Evolutionary conservation across 2,797 vertebrate genomes (phyloP), one percentile per base, ranked within the genome.

Genomic region (Semotilus atromaculatus): DNA sequence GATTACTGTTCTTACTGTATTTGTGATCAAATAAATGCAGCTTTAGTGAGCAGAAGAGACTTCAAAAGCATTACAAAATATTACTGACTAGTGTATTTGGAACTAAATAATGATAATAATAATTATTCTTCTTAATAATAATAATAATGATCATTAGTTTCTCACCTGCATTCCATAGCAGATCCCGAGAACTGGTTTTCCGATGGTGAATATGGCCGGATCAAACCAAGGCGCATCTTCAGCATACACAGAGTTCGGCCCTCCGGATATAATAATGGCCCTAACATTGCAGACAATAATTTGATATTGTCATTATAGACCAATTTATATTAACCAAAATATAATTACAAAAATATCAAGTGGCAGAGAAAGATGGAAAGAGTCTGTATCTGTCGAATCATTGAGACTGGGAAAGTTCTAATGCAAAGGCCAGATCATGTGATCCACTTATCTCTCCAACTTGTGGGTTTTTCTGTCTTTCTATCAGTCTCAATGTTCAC

Each of bases 141-240:
- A 7, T 7, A 21, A 13, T 13, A 29, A 16, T 45, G 14, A 45
- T 5, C 1, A 14, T 78, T 1, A 10, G 7, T 26, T 19, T 68
- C 90, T 66, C 90, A 99, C 98, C 98, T 99, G 98, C 98, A 99
- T 99, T 89, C 98, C 98, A 90, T 99, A 99, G 93, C 98, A 99
- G 92, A 99, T 99, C 66, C 98, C 98, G 83, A 99, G 95, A 51
- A 99, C 95, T 1, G 98, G 98, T 81, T 98, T 99, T 87, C 98
- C 98, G 89, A 99, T 97, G 7, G 97, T 97, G 93, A 99, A 99
- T 91, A 99, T 99, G 14, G 98, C 98, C 1, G 97, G 97, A 90
- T 99, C 98, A 14, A 99, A 99, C 97, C 97, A 97, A 0, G 98
- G 98, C 0, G 98, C 98, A 93, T 99, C 98, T 93, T 99, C 98